Conservation (phyloP, 2,113 vertebrate genomes). For the Lepisosteus osseus region DNA sequence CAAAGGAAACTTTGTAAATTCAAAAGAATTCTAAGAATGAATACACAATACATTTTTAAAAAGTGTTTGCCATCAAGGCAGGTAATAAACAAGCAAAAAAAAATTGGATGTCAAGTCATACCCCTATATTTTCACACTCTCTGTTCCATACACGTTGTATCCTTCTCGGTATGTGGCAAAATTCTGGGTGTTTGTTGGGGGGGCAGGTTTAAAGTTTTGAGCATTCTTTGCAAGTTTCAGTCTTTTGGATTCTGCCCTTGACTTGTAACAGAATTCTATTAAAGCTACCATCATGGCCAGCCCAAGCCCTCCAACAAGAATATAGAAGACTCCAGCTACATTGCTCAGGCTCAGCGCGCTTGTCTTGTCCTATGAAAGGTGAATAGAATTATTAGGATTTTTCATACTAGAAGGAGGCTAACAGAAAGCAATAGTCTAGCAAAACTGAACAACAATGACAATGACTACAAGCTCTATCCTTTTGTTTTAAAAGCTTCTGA, state of each 20-base stretch:
- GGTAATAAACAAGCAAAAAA: too few relatives aligned
- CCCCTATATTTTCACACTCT: constrained; percentile 99
- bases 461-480: constrained; percentile 19
- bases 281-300: constrained; percentile 99
- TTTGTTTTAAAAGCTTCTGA: constrained; percentile 15
- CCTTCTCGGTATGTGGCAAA: constrained; percentile 99
- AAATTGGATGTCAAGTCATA: constrained; percentile 50
- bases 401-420: constrained; percentile 45
- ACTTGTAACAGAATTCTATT: constrained; percentile 99
- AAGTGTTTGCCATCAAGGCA: too few relatives aligned
- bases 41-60: too few relatives aligned
- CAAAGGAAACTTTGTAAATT: too few relatives aligned
- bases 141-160: constrained; percentile 98
- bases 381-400: constrained; percentile 73
- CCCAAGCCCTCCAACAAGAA: constrained; percentile 97
- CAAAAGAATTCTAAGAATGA: too few relatives aligned
- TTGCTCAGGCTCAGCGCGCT: constrained; percentile 99
- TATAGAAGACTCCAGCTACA: constrained; percentile 99
- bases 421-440: constrained; percentile 48
- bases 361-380: constrained; percentile 98
- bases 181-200: constrained; percentile 96
- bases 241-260: constrained; percentile 95
- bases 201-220: constrained; percentile 97
- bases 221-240: constrained; percentile 99
- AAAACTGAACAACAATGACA: constrained; percentile 18